These are phyloP conservation scores for Penelope pileata DNA, from an alignment of 2,113 vertebrate genomes.

Conservation along the genomic window DNA sequence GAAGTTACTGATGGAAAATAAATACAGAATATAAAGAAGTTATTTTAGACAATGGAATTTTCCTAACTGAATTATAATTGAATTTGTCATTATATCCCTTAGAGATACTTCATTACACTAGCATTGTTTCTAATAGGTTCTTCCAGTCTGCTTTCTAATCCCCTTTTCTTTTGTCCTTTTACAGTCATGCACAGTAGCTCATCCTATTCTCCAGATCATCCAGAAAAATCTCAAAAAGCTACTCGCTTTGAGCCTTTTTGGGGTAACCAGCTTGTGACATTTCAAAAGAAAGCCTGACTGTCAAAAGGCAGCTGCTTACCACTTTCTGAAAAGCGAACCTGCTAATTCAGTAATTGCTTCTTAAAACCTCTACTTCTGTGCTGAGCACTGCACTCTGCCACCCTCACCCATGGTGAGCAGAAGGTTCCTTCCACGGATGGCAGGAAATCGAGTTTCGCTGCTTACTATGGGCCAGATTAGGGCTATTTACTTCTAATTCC, in stretches of 20 bases:
- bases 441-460: background rate
- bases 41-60: background rate
- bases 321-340: background rate
- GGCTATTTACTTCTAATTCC: background rate
- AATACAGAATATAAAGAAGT: background rate
- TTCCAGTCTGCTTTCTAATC: background rate
- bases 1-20: background rate
- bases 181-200: background rate
- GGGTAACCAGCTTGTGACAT: background rate
- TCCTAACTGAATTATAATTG: background rate
- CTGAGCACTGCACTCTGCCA: background rate
- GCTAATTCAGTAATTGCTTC: slow-evolving; percentile 16
- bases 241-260: background rate
- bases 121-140: background rate
- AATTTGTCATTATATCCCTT: background rate
- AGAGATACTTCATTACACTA: background rate
- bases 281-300: background rate
- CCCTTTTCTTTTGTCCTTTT: background rate
- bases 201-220: background rate
- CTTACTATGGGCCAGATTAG: background rate
- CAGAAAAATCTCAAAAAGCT: background rate
- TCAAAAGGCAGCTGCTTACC: background rate
- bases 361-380: background rate
- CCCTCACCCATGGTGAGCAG: background rate
- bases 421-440: background rate